phyloP scores from a whole-genome alignment of 2,113 vertebrate species.

The Malurus elegans region DNA sequence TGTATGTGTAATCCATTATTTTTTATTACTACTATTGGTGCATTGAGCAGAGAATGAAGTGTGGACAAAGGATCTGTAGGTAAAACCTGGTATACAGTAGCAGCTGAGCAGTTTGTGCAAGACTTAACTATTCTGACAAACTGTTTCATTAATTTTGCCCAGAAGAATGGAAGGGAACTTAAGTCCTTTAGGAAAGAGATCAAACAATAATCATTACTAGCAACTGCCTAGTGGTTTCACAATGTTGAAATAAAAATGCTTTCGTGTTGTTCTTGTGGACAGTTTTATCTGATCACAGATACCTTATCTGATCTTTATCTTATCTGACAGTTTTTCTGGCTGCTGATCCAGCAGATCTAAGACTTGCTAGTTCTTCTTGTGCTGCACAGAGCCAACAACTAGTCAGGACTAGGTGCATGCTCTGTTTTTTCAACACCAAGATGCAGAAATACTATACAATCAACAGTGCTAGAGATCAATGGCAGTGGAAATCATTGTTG shows the following conservation, averaged over 20 bases:
- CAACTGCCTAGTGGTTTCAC: background rate
- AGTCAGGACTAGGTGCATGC: background rate
- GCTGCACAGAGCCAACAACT: background rate
- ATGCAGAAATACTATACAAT: background rate
- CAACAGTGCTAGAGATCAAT: background rate
- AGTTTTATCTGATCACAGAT: background rate
- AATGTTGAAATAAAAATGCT: background rate
- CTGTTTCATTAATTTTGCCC: background rate
- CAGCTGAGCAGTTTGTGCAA: background rate
- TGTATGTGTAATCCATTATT: background rate
- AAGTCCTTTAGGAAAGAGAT: background rate
- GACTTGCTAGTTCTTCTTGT: background rate
- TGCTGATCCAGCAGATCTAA: background rate
- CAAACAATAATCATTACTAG: background rate
- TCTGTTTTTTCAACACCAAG: background rate
- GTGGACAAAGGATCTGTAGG: background rate
- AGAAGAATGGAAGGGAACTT: background rate
- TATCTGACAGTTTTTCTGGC: background rate
- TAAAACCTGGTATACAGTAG: background rate
- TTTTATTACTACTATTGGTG: background rate
- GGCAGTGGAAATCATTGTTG: conserved; percentile 36
- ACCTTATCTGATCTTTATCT: too few species aligned
- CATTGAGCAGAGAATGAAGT: background rate
- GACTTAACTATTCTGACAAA: background rate
- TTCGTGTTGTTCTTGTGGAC: background rate